Evolutionary conservation across 2,797 vertebrate species (phyloP).

Genomic region (Sebastes iracundus): DNA sequence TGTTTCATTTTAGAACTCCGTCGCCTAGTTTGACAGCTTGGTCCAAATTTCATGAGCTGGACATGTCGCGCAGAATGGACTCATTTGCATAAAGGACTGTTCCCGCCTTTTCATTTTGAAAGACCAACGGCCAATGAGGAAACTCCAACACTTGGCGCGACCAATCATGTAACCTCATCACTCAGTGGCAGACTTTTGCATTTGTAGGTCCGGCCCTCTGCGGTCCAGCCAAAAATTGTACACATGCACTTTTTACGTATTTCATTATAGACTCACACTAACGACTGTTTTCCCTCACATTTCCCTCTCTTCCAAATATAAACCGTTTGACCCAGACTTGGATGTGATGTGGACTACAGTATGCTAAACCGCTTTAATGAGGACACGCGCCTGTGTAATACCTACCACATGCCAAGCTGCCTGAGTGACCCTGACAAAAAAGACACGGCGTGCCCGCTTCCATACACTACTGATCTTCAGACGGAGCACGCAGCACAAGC

Average conservation of each 20-base stretch:
- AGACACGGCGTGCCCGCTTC: neutral
- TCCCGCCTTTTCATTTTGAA: too few relatives aligned
- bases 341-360: neutral
- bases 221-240: too few relatives aligned
- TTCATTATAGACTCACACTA: neutral
- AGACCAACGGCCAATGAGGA: fast-evolving
- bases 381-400: neutral
- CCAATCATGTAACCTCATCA: too few relatives aligned
- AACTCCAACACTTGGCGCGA: too few relatives aligned
- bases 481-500: conserved; percentile 18
- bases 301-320: neutral
- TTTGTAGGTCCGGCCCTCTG: too few relatives aligned
- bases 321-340: neutral
- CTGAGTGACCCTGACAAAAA: neutral
- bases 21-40: too few relatives aligned
- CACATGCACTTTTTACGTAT: neutral
- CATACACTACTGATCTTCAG: conserved; percentile 12
- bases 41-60: too few relatives aligned
- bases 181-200: too few relatives aligned
- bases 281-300: neutral
- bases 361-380: conserved; percentile 18
- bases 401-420: neutral
- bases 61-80: fast-evolving
- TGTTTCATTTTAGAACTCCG: too few relatives aligned
- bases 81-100: too few relatives aligned